Percentiles rank a stretch among this genome's conserved stretches.
Evolutionary conservation across 2,888 invertebrate genomes (phyloP).

Genomic region (Drosophila rubida): DNA sequence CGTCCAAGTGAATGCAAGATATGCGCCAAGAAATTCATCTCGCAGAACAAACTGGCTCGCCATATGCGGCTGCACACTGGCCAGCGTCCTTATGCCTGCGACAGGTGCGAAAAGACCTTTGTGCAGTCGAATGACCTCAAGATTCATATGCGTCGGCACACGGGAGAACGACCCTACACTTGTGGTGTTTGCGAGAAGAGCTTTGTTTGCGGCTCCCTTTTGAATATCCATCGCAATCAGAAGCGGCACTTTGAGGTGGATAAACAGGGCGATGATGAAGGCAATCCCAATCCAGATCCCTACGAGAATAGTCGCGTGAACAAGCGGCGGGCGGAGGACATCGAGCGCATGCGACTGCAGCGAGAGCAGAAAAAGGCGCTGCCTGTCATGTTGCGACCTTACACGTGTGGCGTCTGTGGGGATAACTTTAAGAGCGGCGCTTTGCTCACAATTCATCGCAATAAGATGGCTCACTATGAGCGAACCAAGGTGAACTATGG

Average conservation of each 20-base stretch:
- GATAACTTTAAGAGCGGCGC: constrained; percentile 61
- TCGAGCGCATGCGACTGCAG: constrained; percentile 50
- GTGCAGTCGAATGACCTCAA: constrained; percentile 90
- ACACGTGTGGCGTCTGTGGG: constrained; percentile 59
- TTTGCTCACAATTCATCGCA: constrained; percentile 61
- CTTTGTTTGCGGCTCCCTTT: constrained; percentile 88
- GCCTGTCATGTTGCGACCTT: constrained; percentile 21
- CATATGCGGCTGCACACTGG: constrained; percentile 87
- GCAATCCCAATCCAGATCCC: constrained; percentile 70
- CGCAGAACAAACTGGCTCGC: constrained; percentile 87
- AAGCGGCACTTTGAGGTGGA: constrained; percentile 86
- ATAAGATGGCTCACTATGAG: constrained; percentile 64
- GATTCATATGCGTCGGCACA: constrained; percentile 89
- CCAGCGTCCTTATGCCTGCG: constrained; percentile 87
- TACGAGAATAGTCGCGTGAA: constrained; percentile 80
- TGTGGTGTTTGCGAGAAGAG: constrained; percentile 89
- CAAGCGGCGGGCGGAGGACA: constrained; percentile 58
- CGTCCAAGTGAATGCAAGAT: constrained; percentile 85
- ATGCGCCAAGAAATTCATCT: constrained; percentile 86
- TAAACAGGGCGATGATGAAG: constrained; percentile 21
- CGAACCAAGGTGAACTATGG: constrained; percentile 52
- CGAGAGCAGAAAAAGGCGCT: constrained; percentile 24
- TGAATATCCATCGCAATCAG: constrained; percentile 88
- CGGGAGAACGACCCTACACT: constrained; percentile 88
- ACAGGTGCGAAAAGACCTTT: constrained; percentile 85